Base-by-base conservation (phyloP, 2,888 invertebrate species). In the Pheosia tremula region DNA sequence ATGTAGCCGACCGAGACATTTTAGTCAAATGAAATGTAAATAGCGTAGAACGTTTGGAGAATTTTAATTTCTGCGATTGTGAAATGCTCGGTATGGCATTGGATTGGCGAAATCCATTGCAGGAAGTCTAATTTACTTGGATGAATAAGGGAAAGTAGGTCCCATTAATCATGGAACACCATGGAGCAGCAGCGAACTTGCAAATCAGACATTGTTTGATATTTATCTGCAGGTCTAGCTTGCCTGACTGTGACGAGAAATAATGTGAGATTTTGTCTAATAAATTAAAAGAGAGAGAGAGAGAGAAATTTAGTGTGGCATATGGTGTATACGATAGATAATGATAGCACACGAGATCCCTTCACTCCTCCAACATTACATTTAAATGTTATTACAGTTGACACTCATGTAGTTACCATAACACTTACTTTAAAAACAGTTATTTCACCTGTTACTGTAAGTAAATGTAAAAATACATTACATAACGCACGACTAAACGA, bases 401-500 rank as follows among this genome's bases (percentile, higher is more conserved):
- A 24, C 24, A 24, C 24, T 24, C 24, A 24, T 24, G 2, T 24
- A 24, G 24, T 24, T 24, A 24, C 24, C 24, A 24, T 24, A 24
- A 24, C 0, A 24, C 0, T 24, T 1, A 24, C 24, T 24, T 24
- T 0, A 24, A 24, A 24, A 24, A 24, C 24, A 24, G 24, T 24
- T 24, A 24, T 24, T 24, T 24, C 24, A 24, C 24, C 24, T 24
- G 24, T 24, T 24, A 24, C 24, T 24, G 24, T 24, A 24, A 24
- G 24, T 24, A 24, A 54, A 38, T 10, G 70, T 75, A 71, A 75
- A 71, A 72, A 68, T 70, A 69, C 75, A 72, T 68, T 67, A 72
- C 66, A 75, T 72, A 77, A 53, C 69, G 69, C 66, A 78, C 71
- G 75, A 68, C 63, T 72, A 75, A 78, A 72, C 72, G 71, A 81